Base-by-base conservation (phyloP, 2,113 vertebrate genomes). In the Amblyornis subalaris region DNA sequence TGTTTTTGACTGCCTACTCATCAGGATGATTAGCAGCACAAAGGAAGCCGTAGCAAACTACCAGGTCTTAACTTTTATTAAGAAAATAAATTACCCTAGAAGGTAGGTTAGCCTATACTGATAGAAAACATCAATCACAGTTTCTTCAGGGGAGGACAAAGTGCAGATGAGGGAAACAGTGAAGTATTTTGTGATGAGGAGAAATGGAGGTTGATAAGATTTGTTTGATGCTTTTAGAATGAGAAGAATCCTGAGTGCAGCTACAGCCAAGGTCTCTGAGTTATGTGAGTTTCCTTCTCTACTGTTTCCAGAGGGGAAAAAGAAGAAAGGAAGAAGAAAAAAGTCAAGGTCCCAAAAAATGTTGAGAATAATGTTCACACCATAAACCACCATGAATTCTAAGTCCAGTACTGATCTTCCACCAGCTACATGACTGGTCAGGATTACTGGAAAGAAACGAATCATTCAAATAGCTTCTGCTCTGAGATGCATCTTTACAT, bases 71-170 rank as follows among this genome's bases (percentile, higher is more conserved):
- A 92, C 58, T 95, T 89, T 76, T 96, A 89, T 85, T 93, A 92
- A 96, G 94, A 95, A 96, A 96, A 93, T 83, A 97, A 97, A 96
- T 96, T 85, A 95, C 55, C 66, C 61, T 82, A 58, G 61, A 93
- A 83, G 84, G 55, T 73, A 92, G 48, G 75, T 91, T 93, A 95
- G 69, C 92, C 89, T 71, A 85, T 75, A 87, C 66, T 82, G 77
- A 96, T 96, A 85, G 80, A 94, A 97, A 96, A 53, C 73, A 93
- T 97, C 94, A 89, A 94, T 97, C 91, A 96, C 78, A n/a, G 90
- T 87, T 93, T 70, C 67, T 94, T 97, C 47, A 84, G 44, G 79
- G 57, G 38, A 95, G 57, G 88, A 80, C 38, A 83, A 69, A 78
- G 21, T 55, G 48, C n/a, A 96, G 60, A 77, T 55, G 60, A 91